Conservation (phyloP, 2,888 invertebrate species). For the Drosophila aldrichi region DNA sequence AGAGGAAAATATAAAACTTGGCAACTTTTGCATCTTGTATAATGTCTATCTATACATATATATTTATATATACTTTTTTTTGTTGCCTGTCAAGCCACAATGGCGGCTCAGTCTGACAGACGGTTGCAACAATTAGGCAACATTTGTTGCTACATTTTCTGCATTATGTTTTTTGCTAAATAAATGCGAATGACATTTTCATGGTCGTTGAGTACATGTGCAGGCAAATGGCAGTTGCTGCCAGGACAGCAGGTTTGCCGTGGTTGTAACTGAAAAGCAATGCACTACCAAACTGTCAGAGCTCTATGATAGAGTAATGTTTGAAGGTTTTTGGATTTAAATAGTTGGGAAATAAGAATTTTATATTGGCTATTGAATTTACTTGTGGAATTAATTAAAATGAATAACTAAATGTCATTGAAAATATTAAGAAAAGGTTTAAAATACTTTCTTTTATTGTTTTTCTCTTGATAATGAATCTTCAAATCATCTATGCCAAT, state of each 20-base stretch:
- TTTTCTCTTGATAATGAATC: too few relatives aligned
- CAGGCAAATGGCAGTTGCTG: constrained; percentile 3
- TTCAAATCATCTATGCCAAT: too few relatives aligned
- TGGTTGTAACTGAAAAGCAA: background rate
- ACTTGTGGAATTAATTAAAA: too few relatives aligned
- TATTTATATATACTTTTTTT: background rate
- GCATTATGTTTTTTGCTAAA: constrained; percentile 46
- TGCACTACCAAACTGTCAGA: background rate
- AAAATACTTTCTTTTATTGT: too few relatives aligned
- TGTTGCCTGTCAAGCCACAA: constrained; percentile 20
- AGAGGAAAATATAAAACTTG: constrained; percentile 35
- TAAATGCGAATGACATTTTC: constrained; percentile 30
- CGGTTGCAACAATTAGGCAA: constrained; percentile 65
- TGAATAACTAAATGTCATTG: too few relatives aligned
- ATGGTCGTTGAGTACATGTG: constrained; percentile 1
- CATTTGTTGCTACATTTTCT: constrained; percentile 60
- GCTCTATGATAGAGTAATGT: too few relatives aligned
- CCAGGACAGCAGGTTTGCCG: background rate
- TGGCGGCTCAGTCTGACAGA: constrained; percentile 48
- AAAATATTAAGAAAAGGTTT: too few relatives aligned
- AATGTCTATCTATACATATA: background rate
- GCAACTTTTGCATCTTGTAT: constrained; percentile 34
- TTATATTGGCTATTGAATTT: too few relatives aligned
- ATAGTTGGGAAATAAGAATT: background rate
- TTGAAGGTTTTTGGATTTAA: background rate